phyloP scores from a whole-genome alignment of 1,140 invertebrate species.

The Arion vulgaris region DNA sequence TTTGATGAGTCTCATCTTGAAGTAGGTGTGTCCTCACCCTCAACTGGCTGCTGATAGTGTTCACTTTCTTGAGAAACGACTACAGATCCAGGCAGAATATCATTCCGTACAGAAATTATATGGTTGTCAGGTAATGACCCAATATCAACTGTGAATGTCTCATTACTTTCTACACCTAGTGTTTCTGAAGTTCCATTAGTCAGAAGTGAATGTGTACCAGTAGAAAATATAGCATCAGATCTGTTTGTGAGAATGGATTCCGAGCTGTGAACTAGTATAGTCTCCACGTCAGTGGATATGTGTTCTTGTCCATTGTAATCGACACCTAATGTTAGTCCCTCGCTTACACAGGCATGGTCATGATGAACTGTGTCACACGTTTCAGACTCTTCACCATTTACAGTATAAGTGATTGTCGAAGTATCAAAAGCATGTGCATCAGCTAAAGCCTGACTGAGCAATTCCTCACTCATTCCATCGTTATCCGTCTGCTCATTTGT shows the following conservation, averaged over 20 bases:
- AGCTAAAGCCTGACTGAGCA: slow-evolving; percentile 70
- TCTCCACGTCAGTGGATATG: not conserved
- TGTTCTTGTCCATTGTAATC: not conserved
- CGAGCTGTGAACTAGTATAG: not conserved
- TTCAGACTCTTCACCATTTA: not conserved
- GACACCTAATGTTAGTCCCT: not conserved
- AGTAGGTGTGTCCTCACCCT: not conserved
- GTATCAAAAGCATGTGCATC: slow-evolving; percentile 63
- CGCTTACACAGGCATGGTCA: not conserved
- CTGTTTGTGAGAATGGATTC: not conserved
- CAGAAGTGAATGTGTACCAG: slow-evolving; percentile 9
- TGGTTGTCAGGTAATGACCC: slow-evolving; percentile 19
- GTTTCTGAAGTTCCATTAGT: slow-evolving; percentile 18
- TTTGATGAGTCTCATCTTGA: not conserved
- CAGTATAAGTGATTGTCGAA: slow-evolving; percentile 36
- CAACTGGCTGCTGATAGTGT: slow-evolving; percentile 7
- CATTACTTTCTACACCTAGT: not conserved
- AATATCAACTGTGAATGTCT: not conserved
- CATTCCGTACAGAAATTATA: slow-evolving; percentile 24
- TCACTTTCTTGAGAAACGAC: slow-evolving; percentile 1
- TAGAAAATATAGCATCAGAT: slow-evolving; percentile 19
- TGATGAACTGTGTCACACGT: slow-evolving; percentile 27
- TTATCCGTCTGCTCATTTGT: slow-evolving; percentile 34
- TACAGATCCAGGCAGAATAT: slow-evolving; percentile 29
- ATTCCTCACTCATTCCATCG: slow-evolving; percentile 65